Conservation (phyloP, 2,888 invertebrate genomes). For the Orchesellides sinensis region DNA sequence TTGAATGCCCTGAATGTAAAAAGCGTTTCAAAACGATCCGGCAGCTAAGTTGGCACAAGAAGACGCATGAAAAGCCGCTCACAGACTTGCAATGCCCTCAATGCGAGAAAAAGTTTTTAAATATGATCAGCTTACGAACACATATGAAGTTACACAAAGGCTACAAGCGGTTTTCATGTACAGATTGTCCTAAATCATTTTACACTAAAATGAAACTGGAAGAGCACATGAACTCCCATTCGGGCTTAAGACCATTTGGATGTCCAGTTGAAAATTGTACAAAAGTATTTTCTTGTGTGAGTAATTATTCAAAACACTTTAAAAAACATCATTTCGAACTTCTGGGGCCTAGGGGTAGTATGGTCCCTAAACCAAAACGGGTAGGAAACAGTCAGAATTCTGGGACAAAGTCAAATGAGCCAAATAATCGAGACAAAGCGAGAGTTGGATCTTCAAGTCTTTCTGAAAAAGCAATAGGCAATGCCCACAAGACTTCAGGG, state of each 20-base stretch:
- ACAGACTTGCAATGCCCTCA: slow-evolving; percentile 63
- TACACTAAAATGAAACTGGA: slow-evolving; percentile 62
- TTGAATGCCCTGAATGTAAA: slow-evolving; percentile 79
- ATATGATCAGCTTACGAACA: slow-evolving; percentile 42
- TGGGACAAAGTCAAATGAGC: no score
- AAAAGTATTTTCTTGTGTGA: slow-evolving; percentile 77
- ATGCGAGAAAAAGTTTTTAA: slow-evolving; percentile 66
- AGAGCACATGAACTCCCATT: slow-evolving; percentile 81
- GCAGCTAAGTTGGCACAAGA: slow-evolving; percentile 67
- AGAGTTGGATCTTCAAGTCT: no score
- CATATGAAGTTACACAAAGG: slow-evolving; percentile 54
- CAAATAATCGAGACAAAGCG: no score
- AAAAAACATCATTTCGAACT: slow-evolving; percentile 78
- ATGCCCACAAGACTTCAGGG: no score
- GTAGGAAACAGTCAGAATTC: slow-evolving; percentile 33
- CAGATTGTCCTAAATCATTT: slow-evolving; percentile 66
- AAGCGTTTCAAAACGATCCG: slow-evolving; percentile 78
- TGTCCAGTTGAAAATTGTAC: slow-evolving; percentile 80
- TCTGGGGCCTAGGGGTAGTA: slow-evolving; percentile 58
- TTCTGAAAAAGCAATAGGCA: no score
- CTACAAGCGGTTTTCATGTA: slow-evolving; percentile 58
- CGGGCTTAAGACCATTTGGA: slow-evolving; percentile 80
- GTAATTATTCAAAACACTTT: slow-evolving; percentile 81
- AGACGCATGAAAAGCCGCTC: slow-evolving; percentile 61
- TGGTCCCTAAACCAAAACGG: slow-evolving; percentile 67